Base-by-base conservation (phyloP, 1,140 invertebrate genomes). In the Drosophila orena region DNA sequence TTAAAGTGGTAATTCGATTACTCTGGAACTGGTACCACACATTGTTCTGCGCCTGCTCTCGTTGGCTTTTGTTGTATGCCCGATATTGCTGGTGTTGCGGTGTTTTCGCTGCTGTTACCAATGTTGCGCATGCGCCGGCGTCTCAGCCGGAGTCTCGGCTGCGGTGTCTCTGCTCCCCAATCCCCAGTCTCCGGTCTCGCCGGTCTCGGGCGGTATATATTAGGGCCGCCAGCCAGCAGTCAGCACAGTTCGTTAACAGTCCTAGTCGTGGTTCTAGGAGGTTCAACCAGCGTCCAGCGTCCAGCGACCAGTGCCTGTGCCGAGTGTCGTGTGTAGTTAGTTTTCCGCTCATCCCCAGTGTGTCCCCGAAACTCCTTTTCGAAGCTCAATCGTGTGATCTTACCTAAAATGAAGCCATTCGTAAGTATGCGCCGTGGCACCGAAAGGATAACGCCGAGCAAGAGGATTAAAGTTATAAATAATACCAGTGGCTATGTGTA, bases 241-340 rank as follows among this genome's bases (percentile, higher is more conserved):
- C 81, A 90, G 91, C 91, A 92, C 91, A 92, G 91, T 92, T 92
- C 77, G 91, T 91, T 92, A 92, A 92, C 91, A 92, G 91, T 92
- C 91, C 91, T 92, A 92, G 91, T 92, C 91, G 85, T 73, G 85
- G 85, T 92, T 92, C 91, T 92, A 92, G 91, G 91, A 92, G 91
- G 91, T 92, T 92, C 77, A 91, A 89, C 86, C 77, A 91, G 90
- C 84, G 81, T 75, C 86, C 77, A 91, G 90, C 84, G 81, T 75
- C 53, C 77, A 77, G 65, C 61, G 60, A 91, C 69, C 64, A 80
- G 59, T 75, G 44, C 56, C 49, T 75, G 83, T 72, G 66, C 73
- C 60, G 75, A 64, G 53, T 64, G 53, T 64, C 60, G 84, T 70
- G 81, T 76, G 84, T 80, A 75, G 79, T 79, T 58, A 58, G 61